Evolutionary conservation across 2,888 invertebrate genomes (phyloP).

Genomic region (Lasioglossum vierecki): DNA sequence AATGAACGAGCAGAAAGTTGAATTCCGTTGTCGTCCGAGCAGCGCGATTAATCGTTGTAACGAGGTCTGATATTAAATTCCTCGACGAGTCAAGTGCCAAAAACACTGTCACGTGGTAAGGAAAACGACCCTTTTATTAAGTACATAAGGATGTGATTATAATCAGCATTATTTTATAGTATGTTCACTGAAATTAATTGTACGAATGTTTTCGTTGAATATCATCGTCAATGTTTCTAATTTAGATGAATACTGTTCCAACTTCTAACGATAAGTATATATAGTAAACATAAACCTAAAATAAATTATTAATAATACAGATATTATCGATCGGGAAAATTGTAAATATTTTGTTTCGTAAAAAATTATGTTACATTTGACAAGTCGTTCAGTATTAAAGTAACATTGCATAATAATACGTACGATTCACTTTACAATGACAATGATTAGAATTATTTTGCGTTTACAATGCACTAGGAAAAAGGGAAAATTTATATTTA

Average conservation of each 20-base stretch:
- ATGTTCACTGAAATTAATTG: not conserved
- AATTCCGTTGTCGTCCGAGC: constrained; percentile 27
- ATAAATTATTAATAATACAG: not conserved
- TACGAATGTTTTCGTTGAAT: not conserved
- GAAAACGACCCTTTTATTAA: not conserved
- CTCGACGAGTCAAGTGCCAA: constrained; percentile 4
- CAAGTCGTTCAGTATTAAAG: no score
- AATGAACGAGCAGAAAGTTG: constrained; percentile 39
- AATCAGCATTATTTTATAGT: not conserved
- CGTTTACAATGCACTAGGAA: not conserved
- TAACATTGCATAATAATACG: no score
- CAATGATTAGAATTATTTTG: not conserved
- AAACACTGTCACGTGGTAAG: constrained; percentile 22
- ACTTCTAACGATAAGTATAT: not conserved
- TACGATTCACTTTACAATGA: no score
- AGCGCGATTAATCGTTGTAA: constrained; percentile 40
- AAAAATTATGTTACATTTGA: no score
- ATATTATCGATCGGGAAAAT: no score
- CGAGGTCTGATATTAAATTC: constrained; percentile 38
- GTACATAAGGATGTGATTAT: not conserved
- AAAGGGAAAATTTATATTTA: not conserved
- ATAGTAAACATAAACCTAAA: not conserved
- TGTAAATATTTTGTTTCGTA: no score
- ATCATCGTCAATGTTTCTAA: not conserved
- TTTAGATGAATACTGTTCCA: not conserved